These are phyloP conservation scores for Tapirus terrestris DNA, from an alignment of 2,113 vertebrate genomes.

Conservation along the genomic window DNA sequence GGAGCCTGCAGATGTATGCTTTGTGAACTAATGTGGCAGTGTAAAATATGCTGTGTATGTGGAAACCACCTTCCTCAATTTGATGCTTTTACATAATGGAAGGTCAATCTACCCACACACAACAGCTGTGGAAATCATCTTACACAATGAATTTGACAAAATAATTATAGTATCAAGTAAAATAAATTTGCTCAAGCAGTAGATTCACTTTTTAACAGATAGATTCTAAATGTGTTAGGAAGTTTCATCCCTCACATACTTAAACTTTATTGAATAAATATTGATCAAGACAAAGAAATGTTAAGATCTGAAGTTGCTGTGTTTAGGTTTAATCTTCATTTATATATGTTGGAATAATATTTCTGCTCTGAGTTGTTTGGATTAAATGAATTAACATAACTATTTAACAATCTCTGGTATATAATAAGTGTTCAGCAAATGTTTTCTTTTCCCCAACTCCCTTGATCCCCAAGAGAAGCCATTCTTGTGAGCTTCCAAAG, in stretches of 20 bases:
- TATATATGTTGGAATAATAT: background rate
- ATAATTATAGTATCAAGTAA: slow-evolving; percentile 30
- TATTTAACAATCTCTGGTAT: background rate
- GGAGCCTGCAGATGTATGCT: background rate
- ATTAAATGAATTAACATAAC: slow-evolving; percentile 10
- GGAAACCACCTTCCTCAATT: slow-evolving; percentile 52
- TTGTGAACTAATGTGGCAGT: background rate
- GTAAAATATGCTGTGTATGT: slow-evolving; percentile 45
- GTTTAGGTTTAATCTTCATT: background rate
- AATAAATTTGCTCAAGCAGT: slow-evolving; percentile 34
- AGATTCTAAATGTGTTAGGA: background rate
- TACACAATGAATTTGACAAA: slow-evolving; percentile 39
- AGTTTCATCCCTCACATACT: background rate
- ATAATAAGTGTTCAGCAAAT: background rate
- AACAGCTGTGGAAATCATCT: slow-evolving; percentile 54
- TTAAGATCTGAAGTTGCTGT: background rate
- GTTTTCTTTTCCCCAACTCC: background rate
- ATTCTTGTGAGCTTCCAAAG: background rate
- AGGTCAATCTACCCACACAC: slow-evolving; percentile 30
- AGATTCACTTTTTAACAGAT: background rate
- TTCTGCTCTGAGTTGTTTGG: background rate
- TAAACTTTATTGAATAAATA: background rate
- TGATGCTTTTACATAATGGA: slow-evolving; percentile 37
- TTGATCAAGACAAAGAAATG: background rate
- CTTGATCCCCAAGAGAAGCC: background rate